Base-by-base conservation (phyloP, 2,113 vertebrate genomes). In the Nothocercus julius region DNA sequence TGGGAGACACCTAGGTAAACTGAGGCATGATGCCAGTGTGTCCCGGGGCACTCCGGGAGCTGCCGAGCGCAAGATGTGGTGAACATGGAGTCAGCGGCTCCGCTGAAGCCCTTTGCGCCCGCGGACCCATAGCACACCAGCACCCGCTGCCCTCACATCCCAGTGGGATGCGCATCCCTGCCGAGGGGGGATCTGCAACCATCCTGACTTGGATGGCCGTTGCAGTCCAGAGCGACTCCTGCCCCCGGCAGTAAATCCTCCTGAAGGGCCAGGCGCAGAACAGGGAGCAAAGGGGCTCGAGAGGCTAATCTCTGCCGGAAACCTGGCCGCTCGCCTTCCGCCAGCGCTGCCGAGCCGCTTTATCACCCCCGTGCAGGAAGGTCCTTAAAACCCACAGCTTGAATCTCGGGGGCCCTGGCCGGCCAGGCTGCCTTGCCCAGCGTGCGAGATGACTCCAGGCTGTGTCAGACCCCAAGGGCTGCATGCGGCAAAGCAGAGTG, bases 51-150 rank as follows among this genome's bases (percentile, higher is more conserved):
- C 9, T 18, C 54, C 5, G 9, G 4, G 47, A 2, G 21, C 38
- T 4, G 1, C 21, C 36, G 19, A 21, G 14, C 0, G 45, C 36
- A 6, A 58, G 85, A 16, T 3, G 0, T 0, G 4, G 44, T 1
- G 56, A 86, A 45, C 38, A 20, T 1, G 45, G 69, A 81, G 40
- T 11, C 49, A 40, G 25, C 47, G 25, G 25, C 24, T 9, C 86
- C 27, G 34, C 15, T 56, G 59, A 24, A 76, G 62, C 44, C 12
- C 22, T 6, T 5, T 7, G 44, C 58, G 56, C 9, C n/a, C 11
- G 4, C 93, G 45, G 32, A 19, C 21, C 38, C 7, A 25, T 63
- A 27, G 27, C 40, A 28, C 0, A 0, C 13, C 0, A 56, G 28
- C 54, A 30, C 27, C 54, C 8, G 16, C 16, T 56, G 15, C 54